Evolutionary conservation across 2,113 vertebrate genomes (phyloP).

Genomic region (Neolamprologus falcicula): DNA sequence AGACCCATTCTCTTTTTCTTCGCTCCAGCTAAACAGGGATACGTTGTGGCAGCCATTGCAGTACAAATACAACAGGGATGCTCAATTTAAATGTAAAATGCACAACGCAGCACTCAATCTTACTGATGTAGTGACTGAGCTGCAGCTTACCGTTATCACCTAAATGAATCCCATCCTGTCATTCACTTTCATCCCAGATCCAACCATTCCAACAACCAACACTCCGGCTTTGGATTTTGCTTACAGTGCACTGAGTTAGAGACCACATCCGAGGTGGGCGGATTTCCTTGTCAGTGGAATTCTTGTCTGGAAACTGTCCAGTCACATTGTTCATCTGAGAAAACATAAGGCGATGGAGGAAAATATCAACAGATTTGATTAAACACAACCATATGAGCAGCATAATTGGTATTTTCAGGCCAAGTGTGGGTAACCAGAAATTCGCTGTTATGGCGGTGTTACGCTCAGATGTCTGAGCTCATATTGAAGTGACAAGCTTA

Average conservation of each 20-base stretch:
- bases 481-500: not conserved
- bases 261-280: constrained; percentile 17
- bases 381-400: constrained; percentile 22
- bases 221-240: not conserved
- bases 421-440: constrained; percentile 7
- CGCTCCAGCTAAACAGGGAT: not conserved
- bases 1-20: constrained; percentile 2
- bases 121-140: not conserved
- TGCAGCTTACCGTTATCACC: not conserved
- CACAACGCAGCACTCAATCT: not conserved
- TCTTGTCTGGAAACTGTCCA: constrained; percentile 25
- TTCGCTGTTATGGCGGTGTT: not conserved
- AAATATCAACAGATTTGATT: constrained; percentile 30
- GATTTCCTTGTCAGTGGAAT: constrained; percentile 16
- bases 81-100: not conserved
- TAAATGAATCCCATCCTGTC: not conserved
- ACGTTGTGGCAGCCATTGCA: not conserved
- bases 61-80: not conserved
- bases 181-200: not conserved
- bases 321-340: constrained; percentile 28
- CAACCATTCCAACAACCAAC: not conserved
- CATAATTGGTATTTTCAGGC: not conserved
- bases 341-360: constrained; percentile 4
- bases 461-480: not conserved
- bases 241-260: not conserved